Percentiles rank a stretch among this genome's conserved stretches.
phyloP scores from a whole-genome alignment of 2,113 vertebrate species.

The Pongo abelii region DNA sequence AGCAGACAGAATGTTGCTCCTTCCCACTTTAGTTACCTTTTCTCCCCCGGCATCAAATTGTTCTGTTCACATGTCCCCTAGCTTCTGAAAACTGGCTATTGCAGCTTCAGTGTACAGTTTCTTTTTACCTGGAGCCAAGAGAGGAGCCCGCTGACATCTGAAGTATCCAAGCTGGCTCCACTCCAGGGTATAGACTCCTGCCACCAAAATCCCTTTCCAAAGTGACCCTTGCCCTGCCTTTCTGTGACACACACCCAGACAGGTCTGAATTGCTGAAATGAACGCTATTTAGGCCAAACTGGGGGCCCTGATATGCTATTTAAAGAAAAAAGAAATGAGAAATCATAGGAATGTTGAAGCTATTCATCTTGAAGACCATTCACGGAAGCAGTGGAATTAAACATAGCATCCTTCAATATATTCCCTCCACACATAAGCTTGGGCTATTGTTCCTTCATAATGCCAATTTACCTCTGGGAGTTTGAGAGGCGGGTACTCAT shows the following conservation, averaged over 20 bases:
- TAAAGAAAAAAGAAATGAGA: conserved; percentile 31
- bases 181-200: not conserved
- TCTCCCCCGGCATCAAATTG: not conserved
- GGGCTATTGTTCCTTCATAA: conserved; percentile 74
- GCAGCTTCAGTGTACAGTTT: not conserved
- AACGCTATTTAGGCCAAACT: not conserved
- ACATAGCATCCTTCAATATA: conserved; percentile 59
- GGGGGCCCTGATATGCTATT: not conserved
- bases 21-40: not conserved
- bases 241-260: not conserved
- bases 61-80: not conserved
- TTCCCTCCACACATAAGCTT: not conserved
- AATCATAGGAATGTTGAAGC: conserved; percentile 32
- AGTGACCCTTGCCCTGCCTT: not conserved
- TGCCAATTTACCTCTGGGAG: conserved; percentile 50
- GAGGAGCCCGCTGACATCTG: not conserved
- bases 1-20: not conserved
- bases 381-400: conserved; percentile 71
- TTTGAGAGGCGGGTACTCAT: not conserved
- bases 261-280: not conserved
- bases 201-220: not conserved
- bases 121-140: not conserved
- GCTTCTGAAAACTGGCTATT: not conserved
- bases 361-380: conserved; percentile 77
- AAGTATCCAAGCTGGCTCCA: not conserved